Percentiles rank a stretch among this genome's conserved stretches.
phyloP scores from a whole-genome alignment of 2,113 vertebrate genomes.

The Gambusia affinis region DNA sequence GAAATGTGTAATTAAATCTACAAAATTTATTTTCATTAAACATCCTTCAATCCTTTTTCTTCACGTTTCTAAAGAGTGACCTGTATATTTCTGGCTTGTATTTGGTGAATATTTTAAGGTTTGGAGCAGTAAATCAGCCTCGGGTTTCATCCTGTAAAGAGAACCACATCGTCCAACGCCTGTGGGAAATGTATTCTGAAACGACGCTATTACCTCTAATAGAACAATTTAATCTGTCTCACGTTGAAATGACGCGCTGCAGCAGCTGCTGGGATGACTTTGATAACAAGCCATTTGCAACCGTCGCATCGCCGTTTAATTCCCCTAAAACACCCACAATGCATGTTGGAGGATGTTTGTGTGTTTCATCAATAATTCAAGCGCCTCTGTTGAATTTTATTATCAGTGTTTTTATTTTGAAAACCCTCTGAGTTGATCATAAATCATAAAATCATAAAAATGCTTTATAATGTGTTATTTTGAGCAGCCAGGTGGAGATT shows the following conservation, averaged over 20 bases:
- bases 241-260: conserved; percentile 31
- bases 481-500: too few relatives aligned
- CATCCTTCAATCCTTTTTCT: not conserved
- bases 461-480: not conserved
- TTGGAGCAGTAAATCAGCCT: conserved; percentile 19
- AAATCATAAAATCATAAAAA: not conserved
- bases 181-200: conserved; percentile 54
- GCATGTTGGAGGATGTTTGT: conserved; percentile 26
- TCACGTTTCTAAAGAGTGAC: conserved; percentile 43
- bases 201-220: conserved; percentile 38
- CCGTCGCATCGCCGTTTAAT: not conserved
- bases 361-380: not conserved
- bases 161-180: conserved; percentile 40
- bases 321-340: conserved; percentile 24
- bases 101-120: conserved; percentile 34
- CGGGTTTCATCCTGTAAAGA: conserved; percentile 28
- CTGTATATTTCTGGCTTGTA: conserved; percentile 2
- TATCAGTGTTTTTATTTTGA: not conserved
- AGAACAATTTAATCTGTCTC: conserved; percentile 47
- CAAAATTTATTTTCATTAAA: too few relatives aligned
- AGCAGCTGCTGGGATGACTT: conserved; percentile 32
- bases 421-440: not conserved
- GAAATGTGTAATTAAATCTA: too few relatives aligned
- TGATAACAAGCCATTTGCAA: conserved; percentile 22
- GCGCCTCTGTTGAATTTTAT: not conserved